Percentiles rank a stretch among this genome's conserved stretches.
These are phyloP conservation scores for Pseudonaja textilis DNA, from an alignment of 2,113 vertebrate species.

Conservation along the genomic window DNA sequence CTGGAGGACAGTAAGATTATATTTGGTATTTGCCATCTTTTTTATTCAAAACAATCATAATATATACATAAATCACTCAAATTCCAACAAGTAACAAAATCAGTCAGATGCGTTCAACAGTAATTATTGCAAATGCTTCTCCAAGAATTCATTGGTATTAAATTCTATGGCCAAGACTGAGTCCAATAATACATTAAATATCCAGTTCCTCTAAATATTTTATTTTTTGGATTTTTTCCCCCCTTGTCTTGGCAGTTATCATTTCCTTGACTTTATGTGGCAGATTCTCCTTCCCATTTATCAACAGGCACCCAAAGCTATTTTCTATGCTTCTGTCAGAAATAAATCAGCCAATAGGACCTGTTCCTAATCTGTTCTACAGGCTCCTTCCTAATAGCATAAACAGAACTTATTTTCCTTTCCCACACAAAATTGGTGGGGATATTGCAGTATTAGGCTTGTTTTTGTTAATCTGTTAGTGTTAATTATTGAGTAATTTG, in stretches of 20 bases:
- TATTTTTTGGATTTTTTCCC: background rate
- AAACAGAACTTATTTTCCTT: background rate
- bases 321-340: background rate
- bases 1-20: background rate
- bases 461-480: background rate
- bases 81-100: background rate
- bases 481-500: background rate
- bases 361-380: background rate
- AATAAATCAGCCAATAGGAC: background rate
- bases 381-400: background rate
- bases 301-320: background rate
- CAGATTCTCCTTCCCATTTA: background rate
- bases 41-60: background rate
- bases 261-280: background rate
- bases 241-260: background rate
- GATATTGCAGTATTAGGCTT: background rate
- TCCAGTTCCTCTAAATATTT: background rate
- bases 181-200: background rate
- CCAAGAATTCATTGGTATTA: background rate
- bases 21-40: background rate
- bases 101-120: background rate
- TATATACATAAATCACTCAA: background rate
- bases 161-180: background rate
- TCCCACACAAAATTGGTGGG: background rate
- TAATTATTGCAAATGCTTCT: background rate